phyloP scores from a whole-genome alignment of 2,113 vertebrate genomes.

The Pterocles orientalis region DNA sequence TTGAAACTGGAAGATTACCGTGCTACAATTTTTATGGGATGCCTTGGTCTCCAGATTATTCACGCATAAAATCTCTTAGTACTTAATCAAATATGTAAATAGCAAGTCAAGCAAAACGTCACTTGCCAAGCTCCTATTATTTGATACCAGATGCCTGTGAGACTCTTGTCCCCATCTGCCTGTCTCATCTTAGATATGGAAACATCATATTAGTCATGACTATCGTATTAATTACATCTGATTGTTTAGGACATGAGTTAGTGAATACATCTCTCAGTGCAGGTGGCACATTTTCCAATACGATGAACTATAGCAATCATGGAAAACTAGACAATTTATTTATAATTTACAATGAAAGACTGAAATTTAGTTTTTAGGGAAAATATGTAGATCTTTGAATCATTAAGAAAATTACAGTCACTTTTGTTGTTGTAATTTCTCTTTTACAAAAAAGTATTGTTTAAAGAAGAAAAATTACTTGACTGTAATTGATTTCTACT shows the following conservation, averaged over 20 bases:
- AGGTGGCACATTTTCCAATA: constrained; percentile 60
- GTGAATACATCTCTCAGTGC: constrained; percentile 42
- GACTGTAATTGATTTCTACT: constrained; percentile 71
- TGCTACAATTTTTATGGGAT: constrained; percentile 3
- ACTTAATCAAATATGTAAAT: constrained; percentile 69
- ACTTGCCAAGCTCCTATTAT: constrained; percentile 62
- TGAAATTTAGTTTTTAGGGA: constrained; percentile 50
- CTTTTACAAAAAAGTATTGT: constrained; percentile 58
- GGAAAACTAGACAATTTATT: constrained; percentile 64
- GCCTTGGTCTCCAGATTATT: constrained; percentile 26
- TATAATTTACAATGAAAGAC: constrained; percentile 62
- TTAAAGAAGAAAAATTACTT: constrained; percentile 70
- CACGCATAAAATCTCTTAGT: not conserved
- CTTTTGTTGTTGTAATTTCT: constrained; percentile 69
- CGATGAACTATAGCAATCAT: constrained; percentile 43
- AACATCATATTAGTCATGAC: constrained; percentile 74
- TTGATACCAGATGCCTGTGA: constrained; percentile 67
- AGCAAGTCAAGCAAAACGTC: constrained; percentile 47
- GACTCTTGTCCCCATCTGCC: constrained; percentile 68
- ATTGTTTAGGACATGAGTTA: constrained; percentile 63
- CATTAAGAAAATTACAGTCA: constrained; percentile 66
- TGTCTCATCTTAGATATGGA: constrained; percentile 71
- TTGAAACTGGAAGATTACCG: constrained; percentile 21
- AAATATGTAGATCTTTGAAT: constrained; percentile 64
- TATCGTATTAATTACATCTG: constrained; percentile 69